Percentiles rank a stretch among this genome's conserved stretches.
Evolutionary conservation across 2,797 vertebrate species (phyloP).

Genomic region (Lophotriccus pileatus): DNA sequence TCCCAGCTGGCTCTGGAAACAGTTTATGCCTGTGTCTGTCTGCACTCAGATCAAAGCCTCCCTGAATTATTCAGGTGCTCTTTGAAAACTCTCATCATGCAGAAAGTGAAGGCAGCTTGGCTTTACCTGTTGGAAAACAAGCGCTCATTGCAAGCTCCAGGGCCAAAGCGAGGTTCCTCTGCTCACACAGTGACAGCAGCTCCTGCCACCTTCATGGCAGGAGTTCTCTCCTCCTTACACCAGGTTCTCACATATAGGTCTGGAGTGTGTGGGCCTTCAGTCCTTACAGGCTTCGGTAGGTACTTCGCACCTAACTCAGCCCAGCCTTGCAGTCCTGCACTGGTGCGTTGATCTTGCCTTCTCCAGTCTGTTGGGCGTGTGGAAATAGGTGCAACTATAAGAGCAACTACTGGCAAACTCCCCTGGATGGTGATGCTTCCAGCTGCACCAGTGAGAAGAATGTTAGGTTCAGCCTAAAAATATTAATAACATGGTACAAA

Average conservation of each 20-base stretch:
- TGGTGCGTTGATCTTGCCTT: not conserved
- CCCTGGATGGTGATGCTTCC: not conserved
- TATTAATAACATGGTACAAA: not conserved
- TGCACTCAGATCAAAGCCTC: slow-evolving; percentile 46
- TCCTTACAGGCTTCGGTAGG: not conserved
- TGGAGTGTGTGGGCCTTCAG: not conserved
- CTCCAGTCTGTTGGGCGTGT: not conserved
- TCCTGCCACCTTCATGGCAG: not conserved
- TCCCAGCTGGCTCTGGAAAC: slow-evolving; percentile 66
- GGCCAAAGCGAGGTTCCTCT: not conserved
- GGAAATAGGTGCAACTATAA: not conserved
- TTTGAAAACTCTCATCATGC: slow-evolving; percentile 54
- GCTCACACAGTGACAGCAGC: not conserved
- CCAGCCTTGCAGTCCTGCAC: not conserved
- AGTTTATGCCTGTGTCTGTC: slow-evolving; percentile 43
- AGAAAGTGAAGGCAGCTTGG: slow-evolving; percentile 53
- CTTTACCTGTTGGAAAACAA: slow-evolving; percentile 55
- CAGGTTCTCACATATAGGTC: not conserved
- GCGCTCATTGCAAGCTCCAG: slow-evolving; percentile 14
- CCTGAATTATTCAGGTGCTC: slow-evolving; percentile 67
- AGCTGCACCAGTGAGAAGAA: not conserved
- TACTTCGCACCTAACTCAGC: not conserved
- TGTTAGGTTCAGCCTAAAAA: not conserved
- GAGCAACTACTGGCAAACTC: not conserved
- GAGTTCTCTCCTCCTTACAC: not conserved